A percentile compares a stretch with the other conserved stretches of the same genome.
Conservation (phyloP, 2,888 invertebrate species). For the Epinotia nisella region DNA sequence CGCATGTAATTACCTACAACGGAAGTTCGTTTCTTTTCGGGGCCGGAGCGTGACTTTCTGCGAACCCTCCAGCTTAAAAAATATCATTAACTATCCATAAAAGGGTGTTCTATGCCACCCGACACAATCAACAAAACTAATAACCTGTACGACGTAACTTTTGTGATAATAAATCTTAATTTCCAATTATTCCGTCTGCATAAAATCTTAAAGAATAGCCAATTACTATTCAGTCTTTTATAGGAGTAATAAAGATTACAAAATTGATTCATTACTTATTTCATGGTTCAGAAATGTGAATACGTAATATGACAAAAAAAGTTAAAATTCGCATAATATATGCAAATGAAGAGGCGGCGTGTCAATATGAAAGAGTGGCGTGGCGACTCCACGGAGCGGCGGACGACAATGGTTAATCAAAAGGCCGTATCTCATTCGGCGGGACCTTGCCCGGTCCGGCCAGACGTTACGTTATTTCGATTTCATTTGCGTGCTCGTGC, state of each 20-base stretch:
- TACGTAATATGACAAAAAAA: constrained; percentile 43
- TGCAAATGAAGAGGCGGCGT: constrained; percentile 45
- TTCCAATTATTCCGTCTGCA: constrained; percentile 42
- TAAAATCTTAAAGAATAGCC: constrained; percentile 46
- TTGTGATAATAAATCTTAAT: constrained; percentile 45
- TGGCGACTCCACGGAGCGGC: constrained; percentile 64
- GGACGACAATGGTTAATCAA: constrained; percentile 82
- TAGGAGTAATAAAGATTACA: constrained; percentile 44
- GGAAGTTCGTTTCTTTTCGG: constrained; percentile 76
- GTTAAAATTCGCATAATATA: constrained; percentile 46
- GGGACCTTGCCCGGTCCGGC: constrained; percentile 65
- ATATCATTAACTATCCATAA: constrained; percentile 69
- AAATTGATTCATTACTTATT: constrained; percentile 48
- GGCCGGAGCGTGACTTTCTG: constrained; percentile 70
- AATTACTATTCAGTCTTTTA: constrained; percentile 47
- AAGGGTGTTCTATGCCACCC: constrained; percentile 65
- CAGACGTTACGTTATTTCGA: constrained; percentile 80
- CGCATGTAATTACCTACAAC: constrained; percentile 77
- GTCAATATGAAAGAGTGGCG: constrained; percentile 44
- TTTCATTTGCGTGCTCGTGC: constrained; percentile 84
- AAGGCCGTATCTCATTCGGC: constrained; percentile 79
- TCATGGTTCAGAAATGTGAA: constrained; percentile 34
- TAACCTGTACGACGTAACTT: constrained; percentile 47
- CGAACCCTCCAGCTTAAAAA: constrained; percentile 63
- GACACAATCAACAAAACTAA: constrained; percentile 55